phyloP scores from a whole-genome alignment of 2,797 vertebrate species.

The Acanthis flammea region DNA sequence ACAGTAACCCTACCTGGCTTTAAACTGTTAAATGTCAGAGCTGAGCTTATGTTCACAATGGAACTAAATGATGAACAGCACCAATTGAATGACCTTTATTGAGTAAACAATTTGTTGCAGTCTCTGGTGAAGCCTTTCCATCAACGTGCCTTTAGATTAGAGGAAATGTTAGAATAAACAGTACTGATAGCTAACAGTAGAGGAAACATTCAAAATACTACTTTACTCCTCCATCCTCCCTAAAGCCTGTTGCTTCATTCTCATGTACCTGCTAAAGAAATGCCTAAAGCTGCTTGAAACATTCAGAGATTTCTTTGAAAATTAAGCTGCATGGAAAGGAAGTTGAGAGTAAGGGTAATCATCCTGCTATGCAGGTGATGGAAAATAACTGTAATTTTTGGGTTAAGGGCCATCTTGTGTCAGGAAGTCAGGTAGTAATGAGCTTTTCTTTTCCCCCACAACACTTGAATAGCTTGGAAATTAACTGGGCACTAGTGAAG shows the following conservation, averaged over 20 bases:
- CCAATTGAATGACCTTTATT: constrained; percentile 31
- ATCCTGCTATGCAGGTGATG: not conserved
- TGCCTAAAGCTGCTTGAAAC: not conserved
- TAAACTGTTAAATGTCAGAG: constrained; percentile 23
- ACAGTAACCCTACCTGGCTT: not conserved
- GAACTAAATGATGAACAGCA: constrained; percentile 21
- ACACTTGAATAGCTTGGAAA: not conserved
- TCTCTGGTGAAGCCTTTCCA: constrained; percentile 10
- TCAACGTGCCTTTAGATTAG: constrained; percentile 24
- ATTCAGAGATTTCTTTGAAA: not conserved
- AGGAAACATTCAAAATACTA: not conserved
- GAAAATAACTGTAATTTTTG: not conserved
- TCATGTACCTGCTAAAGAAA: not conserved
- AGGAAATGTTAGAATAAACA: not conserved
- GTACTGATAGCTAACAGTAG: not conserved
- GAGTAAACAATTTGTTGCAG: constrained; percentile 47
- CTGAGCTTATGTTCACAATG: constrained; percentile 22
- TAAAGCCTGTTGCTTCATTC: not conserved
- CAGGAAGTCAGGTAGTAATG: not conserved
- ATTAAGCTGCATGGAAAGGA: not conserved
- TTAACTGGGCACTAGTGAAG: not conserved
- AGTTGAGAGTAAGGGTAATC: not conserved
- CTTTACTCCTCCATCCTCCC: not conserved
- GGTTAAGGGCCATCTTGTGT: not conserved
- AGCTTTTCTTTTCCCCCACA: not conserved